These are phyloP conservation scores for Ips nitidus DNA, from an alignment of 1,140 invertebrate genomes.

Conservation along the genomic window DNA sequence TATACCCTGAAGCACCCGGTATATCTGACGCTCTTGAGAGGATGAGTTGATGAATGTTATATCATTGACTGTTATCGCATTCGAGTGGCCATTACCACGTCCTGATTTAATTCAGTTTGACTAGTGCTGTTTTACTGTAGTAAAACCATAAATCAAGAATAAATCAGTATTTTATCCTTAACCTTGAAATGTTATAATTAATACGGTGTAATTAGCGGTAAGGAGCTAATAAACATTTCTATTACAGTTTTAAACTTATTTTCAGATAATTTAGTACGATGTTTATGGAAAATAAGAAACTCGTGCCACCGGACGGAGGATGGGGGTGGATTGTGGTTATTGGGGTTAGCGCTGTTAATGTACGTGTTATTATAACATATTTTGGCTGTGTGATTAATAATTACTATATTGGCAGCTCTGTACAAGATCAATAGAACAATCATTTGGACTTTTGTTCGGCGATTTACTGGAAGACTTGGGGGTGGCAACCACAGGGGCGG, in stretches of 20 bases:
- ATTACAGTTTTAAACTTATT: neutral
- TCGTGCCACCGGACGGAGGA: constrained; percentile 71
- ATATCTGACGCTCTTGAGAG: no score
- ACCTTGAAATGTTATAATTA: constrained; percentile 1
- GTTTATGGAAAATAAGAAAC: constrained; percentile 53
- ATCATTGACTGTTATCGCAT: no score
- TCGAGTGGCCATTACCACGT: no score
- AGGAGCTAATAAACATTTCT: neutral
- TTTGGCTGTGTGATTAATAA: no score
- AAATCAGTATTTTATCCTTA: neutral
- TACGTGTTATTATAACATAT: constrained; percentile 54
- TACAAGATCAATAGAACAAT: constrained; percentile 73
- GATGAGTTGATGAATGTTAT: no score
- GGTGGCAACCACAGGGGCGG: constrained; percentile 69
- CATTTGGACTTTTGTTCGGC: constrained; percentile 74
- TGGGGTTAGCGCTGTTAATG: constrained; percentile 76
- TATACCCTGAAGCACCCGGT: no score
- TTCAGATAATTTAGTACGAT: constrained; percentile 41
- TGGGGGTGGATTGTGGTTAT: constrained; percentile 82
- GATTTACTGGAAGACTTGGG: constrained; percentile 66
- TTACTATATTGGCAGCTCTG: constrained; percentile 62
- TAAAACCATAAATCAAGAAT: neutral
- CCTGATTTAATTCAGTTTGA: no score
- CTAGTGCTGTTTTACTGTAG: no score
- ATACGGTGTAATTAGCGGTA: neutral